Conservation (phyloP, 2,113 vertebrate genomes). For the Saguinus imperator region DNA sequence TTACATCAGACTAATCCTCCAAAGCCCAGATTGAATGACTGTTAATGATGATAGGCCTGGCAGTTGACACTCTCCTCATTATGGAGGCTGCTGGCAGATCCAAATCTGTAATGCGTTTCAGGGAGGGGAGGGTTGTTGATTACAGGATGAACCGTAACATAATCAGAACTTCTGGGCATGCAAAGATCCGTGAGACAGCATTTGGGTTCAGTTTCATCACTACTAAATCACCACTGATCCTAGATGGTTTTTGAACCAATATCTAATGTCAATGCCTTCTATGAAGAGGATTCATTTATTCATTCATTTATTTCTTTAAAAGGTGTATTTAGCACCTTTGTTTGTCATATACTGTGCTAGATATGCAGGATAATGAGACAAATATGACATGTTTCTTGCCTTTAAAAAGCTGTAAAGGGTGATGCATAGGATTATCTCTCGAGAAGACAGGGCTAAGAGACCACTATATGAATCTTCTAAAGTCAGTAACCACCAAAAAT, state of each 20-base stretch:
- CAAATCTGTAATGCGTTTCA: not conserved
- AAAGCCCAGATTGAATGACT: constrained; percentile 35
- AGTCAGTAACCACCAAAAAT: not conserved
- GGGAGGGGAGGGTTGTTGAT: not conserved
- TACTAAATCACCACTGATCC: not conserved
- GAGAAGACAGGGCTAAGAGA: not conserved
- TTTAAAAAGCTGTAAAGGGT: not conserved
- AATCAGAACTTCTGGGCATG: not conserved
- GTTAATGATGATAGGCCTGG: constrained; percentile 28
- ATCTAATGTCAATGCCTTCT: not conserved
- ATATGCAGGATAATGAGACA: not conserved
- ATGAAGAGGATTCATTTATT: not conserved
- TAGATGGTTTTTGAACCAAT: not conserved
- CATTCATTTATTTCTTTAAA: not conserved
- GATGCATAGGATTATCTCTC: not conserved
- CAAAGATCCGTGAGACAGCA: not conserved
- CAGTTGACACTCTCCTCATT: not conserved
- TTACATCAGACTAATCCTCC: constrained; percentile 50
- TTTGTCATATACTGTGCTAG: not conserved
- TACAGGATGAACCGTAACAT: not conserved
- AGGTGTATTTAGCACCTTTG: not conserved
- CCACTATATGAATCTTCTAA: not conserved
- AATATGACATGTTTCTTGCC: not conserved
- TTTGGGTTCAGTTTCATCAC: not conserved
- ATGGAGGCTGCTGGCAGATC: not conserved